Base-by-base conservation (phyloP, 2,113 vertebrate genomes). In the Indri indri region DNA sequence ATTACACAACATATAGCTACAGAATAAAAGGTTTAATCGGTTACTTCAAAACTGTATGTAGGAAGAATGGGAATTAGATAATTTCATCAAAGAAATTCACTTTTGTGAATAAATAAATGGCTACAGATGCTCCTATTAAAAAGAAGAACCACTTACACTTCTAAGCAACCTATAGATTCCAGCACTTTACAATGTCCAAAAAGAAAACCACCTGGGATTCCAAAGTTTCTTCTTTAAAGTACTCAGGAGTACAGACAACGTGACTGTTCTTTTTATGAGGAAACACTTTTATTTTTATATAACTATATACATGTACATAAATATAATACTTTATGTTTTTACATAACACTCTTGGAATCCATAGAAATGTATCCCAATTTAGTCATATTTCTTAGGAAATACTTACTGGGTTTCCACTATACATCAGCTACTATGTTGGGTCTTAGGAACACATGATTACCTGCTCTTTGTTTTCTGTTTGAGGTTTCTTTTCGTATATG, bases 51-150 rank as follows among this genome's bases (percentile, higher is more conserved):
- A 34, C 40, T 73, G 50, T 18, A 66, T 20, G 52, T 32, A 65
- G 63, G 47, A 88, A 97, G 22, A 83, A 34, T 45, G 30, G 23
- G 47, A 54, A 88, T 93, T 73, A 93, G 57, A 85, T 80, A 91
- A 92, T 85, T 45, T 52, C 42, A 85, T 87, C 40, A 94, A 90
- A 94, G 50, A 88, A 96, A 84, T 45, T 84, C 13, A 65, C 47
- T 94, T 97, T 77, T 90, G 20, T 71, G 91, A 80, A 91, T 37
- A 86, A 89, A 34, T 71, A 61, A 91, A 34, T 20, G 52, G 40
- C 63, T 85, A 52, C 7, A n/a, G 32, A 27, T 37, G 34, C 5
- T 42, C 34, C n/a, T 37, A 2, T 80, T 77, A n/a, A 87, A 90
- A 87, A 77, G 37, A 68, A 74, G 22, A 73, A 68, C 32, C 50